Percentiles rank a stretch among this genome's conserved stretches.
Conservation (phyloP, 2,113 vertebrate species). For the Neotoma lepida region DNA sequence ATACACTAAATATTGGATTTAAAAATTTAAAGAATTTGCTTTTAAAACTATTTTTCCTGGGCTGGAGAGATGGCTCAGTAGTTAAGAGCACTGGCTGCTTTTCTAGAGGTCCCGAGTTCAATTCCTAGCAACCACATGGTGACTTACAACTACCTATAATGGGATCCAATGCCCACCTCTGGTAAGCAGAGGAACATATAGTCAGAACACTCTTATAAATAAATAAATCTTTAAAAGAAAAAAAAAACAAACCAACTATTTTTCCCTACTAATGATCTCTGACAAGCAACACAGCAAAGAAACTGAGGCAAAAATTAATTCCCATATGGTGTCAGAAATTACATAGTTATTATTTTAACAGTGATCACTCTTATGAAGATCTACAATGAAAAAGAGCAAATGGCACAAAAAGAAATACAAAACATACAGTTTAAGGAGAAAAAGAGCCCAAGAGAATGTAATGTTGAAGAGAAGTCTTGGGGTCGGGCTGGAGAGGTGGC, state of each 20-base stretch:
- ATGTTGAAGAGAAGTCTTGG: not conserved
- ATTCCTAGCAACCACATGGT: no score
- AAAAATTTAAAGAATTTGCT: not conserved
- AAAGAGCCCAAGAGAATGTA: not conserved
- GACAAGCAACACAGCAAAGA: conserved; percentile 44
- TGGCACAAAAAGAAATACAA: not conserved
- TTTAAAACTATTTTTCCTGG: not conserved
- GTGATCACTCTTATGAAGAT: not conserved
- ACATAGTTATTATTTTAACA: conserved; percentile 49
- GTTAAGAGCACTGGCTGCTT: no score
- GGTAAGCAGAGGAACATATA: no score
- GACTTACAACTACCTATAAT: no score
- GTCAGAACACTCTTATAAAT: no score
- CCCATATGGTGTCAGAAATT: conserved; percentile 13
- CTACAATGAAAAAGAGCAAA: not conserved
- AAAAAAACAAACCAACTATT: no score
- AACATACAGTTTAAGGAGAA: not conserved
- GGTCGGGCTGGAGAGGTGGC: no score
- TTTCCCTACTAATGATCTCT: conserved; percentile 35
- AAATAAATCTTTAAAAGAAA: no score
- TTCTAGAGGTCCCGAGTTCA: no score
- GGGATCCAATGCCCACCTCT: no score
- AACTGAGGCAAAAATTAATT: conserved; percentile 41
- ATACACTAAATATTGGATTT: conserved; percentile 2
- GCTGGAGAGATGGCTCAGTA: no score